Conservation (phyloP, 2,113 vertebrate genomes). For the Pygoscelis adeliae region DNA sequence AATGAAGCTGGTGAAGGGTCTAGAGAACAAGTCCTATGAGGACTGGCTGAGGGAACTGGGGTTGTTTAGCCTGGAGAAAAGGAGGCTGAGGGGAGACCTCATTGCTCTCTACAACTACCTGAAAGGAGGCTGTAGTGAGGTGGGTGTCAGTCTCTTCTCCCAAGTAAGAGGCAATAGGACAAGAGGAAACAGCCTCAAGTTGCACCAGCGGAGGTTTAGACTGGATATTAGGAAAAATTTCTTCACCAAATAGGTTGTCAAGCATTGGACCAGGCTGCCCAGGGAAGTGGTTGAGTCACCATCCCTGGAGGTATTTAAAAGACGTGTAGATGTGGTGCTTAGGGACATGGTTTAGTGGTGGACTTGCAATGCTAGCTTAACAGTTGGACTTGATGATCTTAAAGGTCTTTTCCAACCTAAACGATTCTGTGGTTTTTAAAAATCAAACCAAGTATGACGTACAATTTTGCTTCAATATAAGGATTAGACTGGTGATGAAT, state of each 20-base stretch:
- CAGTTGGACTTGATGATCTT: too few species aligned
- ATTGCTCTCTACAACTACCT: background rate
- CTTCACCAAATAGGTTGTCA: too few species aligned
- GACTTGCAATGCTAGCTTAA: too few species aligned
- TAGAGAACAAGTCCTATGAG: background rate
- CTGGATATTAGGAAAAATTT: background rate
- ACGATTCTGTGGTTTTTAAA: background rate
- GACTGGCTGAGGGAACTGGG: background rate
- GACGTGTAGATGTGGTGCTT: too few species aligned
- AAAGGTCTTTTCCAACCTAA: too few species aligned
- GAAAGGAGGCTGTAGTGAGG: background rate
- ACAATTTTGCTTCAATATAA: slow-evolving; percentile 31
- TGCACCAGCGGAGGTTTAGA: background rate
- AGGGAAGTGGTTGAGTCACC: too few species aligned
- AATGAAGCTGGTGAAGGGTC: background rate
- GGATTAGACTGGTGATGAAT: background rate
- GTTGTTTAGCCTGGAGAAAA: background rate
- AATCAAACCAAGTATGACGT: slow-evolving; percentile 37
- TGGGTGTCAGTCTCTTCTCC: background rate
- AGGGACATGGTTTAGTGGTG: too few species aligned
- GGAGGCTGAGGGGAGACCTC: background rate
- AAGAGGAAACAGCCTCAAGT: background rate
- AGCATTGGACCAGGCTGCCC: too few species aligned
- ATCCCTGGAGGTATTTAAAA: too few species aligned
- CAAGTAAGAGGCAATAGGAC: background rate